phyloP scores from a whole-genome alignment of 2,797 vertebrate genomes.

The Pogonophryne albipinna region DNA sequence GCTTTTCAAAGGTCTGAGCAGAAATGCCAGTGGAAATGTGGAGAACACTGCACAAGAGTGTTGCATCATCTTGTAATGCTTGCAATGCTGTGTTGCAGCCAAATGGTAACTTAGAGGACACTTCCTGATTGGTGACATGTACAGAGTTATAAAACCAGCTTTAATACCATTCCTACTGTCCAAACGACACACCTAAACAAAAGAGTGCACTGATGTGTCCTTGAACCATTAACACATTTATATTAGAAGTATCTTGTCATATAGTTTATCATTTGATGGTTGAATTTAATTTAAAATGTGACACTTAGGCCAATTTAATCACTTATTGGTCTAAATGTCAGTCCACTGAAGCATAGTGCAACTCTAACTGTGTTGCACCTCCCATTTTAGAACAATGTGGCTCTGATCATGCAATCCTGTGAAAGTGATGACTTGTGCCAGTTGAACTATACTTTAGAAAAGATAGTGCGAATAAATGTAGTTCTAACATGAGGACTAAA shows the following conservation, averaged over 20 bases:
- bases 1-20: not conserved
- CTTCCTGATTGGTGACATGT: not conserved
- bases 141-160: constrained; percentile 3
- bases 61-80: not conserved
- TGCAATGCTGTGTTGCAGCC: not conserved
- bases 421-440: not conserved
- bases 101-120: not conserved
- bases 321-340: constrained; percentile 3
- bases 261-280: not conserved
- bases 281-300: not conserved
- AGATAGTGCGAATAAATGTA: not conserved
- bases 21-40: not conserved
- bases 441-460: not conserved
- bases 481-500: not conserved
- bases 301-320: not conserved
- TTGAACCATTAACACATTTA: not conserved
- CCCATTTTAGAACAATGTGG: constrained; percentile 19
- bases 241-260: not conserved
- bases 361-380: constrained; percentile 19
- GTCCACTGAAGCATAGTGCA: not conserved
- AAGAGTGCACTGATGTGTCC: not conserved
- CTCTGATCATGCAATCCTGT: not conserved
- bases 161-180: constrained; percentile 1
- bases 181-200: not conserved
- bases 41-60: not conserved